These are phyloP conservation scores for Paralichthys olivaceus DNA, from an alignment of 2,113 vertebrate genomes.

Conservation along the genomic window DNA sequence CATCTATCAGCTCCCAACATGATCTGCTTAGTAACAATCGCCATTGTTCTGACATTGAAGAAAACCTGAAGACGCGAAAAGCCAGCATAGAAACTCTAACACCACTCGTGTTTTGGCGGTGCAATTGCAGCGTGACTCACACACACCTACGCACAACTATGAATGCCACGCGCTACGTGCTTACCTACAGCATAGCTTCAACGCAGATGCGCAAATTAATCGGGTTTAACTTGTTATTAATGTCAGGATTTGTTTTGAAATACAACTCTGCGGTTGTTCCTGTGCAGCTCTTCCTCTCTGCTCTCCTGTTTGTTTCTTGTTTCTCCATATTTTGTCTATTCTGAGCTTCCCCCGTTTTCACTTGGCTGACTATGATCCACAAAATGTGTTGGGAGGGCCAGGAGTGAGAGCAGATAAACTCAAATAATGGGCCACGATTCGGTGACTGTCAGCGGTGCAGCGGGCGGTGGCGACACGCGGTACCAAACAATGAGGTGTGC, in stretches of 20 bases:
- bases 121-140: no score
- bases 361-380: conserved; percentile 8
- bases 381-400: conserved; percentile 1
- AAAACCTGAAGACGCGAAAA: no score
- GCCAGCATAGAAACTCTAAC: no score
- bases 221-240: conserved; percentile 2
- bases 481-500: conserved; percentile 64
- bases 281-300: conserved; percentile 1
- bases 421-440: conserved; percentile 47
- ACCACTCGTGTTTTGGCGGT: no score
- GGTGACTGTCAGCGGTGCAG: conserved; percentile 56
- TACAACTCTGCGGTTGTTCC: conserved; percentile 15
- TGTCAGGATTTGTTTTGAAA: conserved; percentile 10
- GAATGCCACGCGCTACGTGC: no score
- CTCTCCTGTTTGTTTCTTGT: conserved; percentile 10
- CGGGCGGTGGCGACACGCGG: conserved; percentile 49
- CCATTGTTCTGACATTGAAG: no score
- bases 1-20: no score
- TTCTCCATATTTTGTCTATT: conserved; percentile 5
- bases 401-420: conserved; percentile 43
- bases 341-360: neutral
- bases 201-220: no score
- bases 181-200: no score
- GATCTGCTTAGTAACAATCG: no score
- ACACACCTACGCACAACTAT: no score